phyloP scores from a whole-genome alignment of 2,113 vertebrate genomes.

The Nannobrachium achirus region DNA sequence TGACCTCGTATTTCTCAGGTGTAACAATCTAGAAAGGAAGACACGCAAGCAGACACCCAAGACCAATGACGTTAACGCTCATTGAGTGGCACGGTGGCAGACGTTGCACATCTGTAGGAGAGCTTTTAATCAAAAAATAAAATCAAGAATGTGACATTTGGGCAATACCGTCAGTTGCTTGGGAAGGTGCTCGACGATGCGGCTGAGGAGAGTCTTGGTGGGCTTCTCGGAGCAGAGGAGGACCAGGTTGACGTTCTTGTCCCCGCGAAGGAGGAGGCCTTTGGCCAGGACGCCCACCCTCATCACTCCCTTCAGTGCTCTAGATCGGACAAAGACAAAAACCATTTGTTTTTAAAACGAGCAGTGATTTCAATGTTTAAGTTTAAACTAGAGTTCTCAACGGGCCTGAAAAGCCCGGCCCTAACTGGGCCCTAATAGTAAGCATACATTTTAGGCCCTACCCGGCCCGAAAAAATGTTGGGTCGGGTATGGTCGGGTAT shows the following conservation, averaged over 20 bases:
- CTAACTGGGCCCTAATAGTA: no score
- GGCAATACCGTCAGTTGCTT: constrained; percentile 92
- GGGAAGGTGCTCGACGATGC: constrained; percentile 94
- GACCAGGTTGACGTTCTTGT: constrained; percentile 94
- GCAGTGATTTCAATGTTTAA: no score
- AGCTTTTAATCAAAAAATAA: no score
- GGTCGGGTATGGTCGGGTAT: no score
- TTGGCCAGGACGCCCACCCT: constrained; percentile 96
- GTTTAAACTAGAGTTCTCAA: no score
- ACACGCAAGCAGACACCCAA: neutral
- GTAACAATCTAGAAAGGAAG: constrained; percentile 87
- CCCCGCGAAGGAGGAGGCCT: constrained; percentile 93
- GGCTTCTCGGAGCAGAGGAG: constrained; percentile 96
- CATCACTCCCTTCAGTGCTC: constrained; percentile 96
- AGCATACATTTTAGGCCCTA: no score
- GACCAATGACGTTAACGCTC: no score
- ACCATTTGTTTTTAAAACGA: neutral
- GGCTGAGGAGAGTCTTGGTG: constrained; percentile 85
- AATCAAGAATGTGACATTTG: neutral
- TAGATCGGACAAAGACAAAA: constrained; percentile 42
- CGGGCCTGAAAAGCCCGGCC: no score
- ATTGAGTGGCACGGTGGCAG: no score
- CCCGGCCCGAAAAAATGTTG: no score
- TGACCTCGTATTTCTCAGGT: constrained; percentile 97
- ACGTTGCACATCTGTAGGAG: neutral